These are phyloP conservation scores for Vulpes lagopus DNA, from an alignment of 2,113 vertebrate species.

Conservation along the genomic window DNA sequence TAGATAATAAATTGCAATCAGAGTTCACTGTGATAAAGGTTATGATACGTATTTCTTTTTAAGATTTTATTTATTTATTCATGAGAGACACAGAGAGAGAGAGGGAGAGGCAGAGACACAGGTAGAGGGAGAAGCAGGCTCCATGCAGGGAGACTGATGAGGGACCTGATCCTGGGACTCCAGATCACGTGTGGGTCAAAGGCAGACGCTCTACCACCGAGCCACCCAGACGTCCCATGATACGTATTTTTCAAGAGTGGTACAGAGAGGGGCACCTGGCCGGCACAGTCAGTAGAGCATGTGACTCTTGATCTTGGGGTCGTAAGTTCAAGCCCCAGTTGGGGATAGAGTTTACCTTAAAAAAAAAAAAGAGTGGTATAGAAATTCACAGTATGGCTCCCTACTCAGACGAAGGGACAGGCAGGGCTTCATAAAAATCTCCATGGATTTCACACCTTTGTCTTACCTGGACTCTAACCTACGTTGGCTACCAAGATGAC, in stretches of 20 bases:
- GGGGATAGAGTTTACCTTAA: not conserved
- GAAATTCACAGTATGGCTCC: not conserved
- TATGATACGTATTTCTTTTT: not conserved
- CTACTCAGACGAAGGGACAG: not conserved
- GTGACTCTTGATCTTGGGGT: not conserved
- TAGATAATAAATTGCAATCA: not conserved
- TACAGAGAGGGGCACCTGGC: not conserved
- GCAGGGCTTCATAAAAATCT: not conserved
- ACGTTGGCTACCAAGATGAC: not conserved
- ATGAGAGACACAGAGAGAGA: no score
- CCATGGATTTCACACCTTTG: not conserved
- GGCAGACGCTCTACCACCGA: no score
- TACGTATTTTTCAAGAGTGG: not conserved
- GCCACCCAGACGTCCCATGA: not conserved
- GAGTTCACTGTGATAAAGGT: not conserved
- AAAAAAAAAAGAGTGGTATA: not conserved
- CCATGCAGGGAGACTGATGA: no score
- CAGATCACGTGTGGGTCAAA: no score
- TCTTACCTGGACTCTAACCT: not conserved
- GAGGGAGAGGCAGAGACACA: no score
- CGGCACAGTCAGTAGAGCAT: not conserved
- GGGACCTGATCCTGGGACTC: no score
- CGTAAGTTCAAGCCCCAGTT: not conserved
- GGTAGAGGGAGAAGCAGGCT: no score
- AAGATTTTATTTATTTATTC: no score